A percentile compares a stretch with the other conserved stretches of the same genome.
phyloP scores from a whole-genome alignment of 2,797 vertebrate species.

The Gallinago solitaria region DNA sequence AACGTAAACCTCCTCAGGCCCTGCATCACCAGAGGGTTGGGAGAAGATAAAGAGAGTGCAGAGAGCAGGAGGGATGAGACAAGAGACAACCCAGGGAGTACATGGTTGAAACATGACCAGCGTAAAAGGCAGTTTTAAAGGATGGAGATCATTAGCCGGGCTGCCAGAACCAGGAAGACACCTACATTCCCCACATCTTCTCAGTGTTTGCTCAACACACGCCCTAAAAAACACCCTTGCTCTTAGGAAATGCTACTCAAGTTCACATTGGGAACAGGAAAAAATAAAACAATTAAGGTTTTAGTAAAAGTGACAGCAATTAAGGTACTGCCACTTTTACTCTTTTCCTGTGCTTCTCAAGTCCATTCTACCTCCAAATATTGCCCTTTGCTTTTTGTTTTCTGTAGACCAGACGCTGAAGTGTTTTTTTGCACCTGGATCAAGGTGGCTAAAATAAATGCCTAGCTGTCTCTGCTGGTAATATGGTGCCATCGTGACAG shows the following conservation, averaged over 20 bases:
- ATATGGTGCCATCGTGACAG: background rate
- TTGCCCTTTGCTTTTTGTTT: background rate
- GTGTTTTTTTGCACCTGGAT: background rate
- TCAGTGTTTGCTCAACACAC: background rate
- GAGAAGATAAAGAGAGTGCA: background rate
- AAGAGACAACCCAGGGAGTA: background rate
- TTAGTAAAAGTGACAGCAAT: background rate
- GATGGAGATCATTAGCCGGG: background rate
- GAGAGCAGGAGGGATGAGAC: background rate
- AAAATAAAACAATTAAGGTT: background rate
- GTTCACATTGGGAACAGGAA: background rate
- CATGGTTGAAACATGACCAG: fast-evolving
- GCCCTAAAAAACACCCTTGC: background rate
- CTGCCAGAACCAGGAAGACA: background rate
- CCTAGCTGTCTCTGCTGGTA: background rate
- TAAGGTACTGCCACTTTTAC: background rate
- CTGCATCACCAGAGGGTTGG: background rate
- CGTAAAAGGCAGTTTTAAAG: background rate
- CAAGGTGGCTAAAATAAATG: background rate
- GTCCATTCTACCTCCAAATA: background rate
- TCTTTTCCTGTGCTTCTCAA: background rate
- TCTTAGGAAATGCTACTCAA: background rate
- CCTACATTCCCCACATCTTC: background rate
- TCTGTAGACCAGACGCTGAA: background rate
- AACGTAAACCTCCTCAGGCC: background rate